Percentiles rank a stretch among this genome's conserved stretches.
Evolutionary conservation across 2,113 vertebrate species (phyloP).

Genomic region (Chionis minor): DNA sequence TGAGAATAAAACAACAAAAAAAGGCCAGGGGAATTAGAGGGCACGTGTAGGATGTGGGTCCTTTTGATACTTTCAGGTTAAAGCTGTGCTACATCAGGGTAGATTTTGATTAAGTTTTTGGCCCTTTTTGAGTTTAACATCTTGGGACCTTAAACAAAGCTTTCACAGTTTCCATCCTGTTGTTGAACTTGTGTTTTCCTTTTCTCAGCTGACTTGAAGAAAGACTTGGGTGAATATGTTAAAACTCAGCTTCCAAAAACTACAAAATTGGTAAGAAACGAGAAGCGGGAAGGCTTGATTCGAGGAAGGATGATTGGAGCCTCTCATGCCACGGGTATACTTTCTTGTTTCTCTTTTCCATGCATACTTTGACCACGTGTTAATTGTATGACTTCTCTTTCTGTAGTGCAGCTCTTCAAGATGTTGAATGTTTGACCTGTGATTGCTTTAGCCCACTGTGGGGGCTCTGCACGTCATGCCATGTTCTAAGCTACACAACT

Average conservation of each 20-base stretch:
- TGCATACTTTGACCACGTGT: neutral
- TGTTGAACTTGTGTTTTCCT: neutral
- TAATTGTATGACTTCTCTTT: neutral
- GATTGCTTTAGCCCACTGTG: neutral
- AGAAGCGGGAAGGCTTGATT: slow-evolving; percentile 90
- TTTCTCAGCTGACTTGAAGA: slow-evolving; percentile 88
- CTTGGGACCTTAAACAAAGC: neutral
- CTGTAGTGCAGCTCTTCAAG: neutral
- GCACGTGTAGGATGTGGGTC: neutral
- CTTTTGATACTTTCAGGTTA: neutral
- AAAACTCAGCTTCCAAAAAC: slow-evolving; percentile 78
- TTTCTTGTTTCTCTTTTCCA: neutral
- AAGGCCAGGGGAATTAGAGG: neutral
- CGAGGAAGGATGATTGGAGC: slow-evolving; percentile 95
- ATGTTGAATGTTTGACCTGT: neutral
- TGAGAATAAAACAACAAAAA: neutral
- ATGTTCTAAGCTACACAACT: neutral
- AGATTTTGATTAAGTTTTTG: neutral
- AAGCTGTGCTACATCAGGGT: neutral
- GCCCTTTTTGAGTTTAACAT: neutral
- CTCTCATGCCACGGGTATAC: slow-evolving; percentile 87
- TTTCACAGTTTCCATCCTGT: neutral
- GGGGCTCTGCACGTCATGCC: neutral
- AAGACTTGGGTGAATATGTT: slow-evolving; percentile 81
- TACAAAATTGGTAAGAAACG: slow-evolving; percentile 88